Conservation (phyloP, 2,113 vertebrate genomes). For the Trogon surrucura region DNA sequence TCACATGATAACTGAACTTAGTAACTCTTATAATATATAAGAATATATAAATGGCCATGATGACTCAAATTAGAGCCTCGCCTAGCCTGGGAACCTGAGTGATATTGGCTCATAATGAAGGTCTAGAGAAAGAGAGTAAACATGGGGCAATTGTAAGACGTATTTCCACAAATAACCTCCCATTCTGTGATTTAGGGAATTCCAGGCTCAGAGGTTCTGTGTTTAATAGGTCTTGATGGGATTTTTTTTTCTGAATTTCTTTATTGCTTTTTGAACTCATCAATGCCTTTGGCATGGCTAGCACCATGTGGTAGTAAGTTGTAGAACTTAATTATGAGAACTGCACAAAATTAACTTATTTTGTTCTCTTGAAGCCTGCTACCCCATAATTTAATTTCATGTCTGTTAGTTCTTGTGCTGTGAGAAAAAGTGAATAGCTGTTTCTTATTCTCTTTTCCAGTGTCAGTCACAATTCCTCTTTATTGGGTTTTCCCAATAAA, state of each 20-base stretch:
- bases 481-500: not conserved
- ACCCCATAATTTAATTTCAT: not conserved
- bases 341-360: not conserved
- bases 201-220: not conserved
- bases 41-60: not conserved
- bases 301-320: not conserved
- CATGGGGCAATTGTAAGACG: not conserved
- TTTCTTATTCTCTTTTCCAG: not conserved
- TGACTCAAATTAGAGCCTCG: not conserved
- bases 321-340: not conserved
- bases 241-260: conserved; percentile 16
- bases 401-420: not conserved
- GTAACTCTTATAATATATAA: not conserved
- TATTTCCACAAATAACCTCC: not conserved
- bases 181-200: not conserved
- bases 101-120: not conserved
- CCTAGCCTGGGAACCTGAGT: not conserved
- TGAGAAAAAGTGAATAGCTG: not conserved
- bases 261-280: not conserved
- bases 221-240: not conserved
- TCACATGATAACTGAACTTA: not conserved
- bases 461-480: not conserved
- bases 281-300: not conserved
- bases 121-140: not conserved
- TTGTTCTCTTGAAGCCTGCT: not conserved